These are phyloP conservation scores for Temnopleurus reevesii DNA, from an alignment of 53 echinoderm and acorn worm species.

Conservation along the genomic window DNA sequence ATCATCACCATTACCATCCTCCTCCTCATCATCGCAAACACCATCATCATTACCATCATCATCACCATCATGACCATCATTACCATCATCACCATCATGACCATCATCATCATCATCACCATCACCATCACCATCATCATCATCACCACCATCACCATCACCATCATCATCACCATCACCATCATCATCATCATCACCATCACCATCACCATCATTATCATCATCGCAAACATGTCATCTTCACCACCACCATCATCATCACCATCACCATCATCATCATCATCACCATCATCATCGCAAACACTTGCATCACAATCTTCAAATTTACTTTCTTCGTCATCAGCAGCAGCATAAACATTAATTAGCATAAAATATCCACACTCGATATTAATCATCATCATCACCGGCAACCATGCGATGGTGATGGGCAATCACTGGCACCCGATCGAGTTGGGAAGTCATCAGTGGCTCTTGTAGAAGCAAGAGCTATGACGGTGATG, in stretches of 20 bases:
- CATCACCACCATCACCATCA: background rate
- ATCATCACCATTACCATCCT: background rate
- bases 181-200: background rate
- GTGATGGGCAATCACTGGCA: background rate
- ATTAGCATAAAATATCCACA: too few relatives aligned
- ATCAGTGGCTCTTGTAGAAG: background rate
- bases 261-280: background rate
- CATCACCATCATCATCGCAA: background rate
- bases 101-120: background rate
- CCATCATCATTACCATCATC: background rate
- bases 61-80: background rate
- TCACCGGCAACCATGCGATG: slow-evolving; percentile 9
- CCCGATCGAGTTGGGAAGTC: background rate
- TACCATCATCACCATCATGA: background rate
- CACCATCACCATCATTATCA: background rate
- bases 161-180: background rate
- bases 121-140: background rate
- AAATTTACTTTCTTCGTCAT: too few relatives aligned
- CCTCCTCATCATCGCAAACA: background rate
- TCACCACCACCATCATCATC: background rate
- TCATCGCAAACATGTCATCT: background rate
- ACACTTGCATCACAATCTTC: background rate
- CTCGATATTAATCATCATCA: too few relatives aligned
- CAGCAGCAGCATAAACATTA: too few relatives aligned
- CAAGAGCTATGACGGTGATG: background rate